phyloP scores from a whole-genome alignment of 2,113 vertebrate genomes.

The Syrrhaptes paradoxus region DNA sequence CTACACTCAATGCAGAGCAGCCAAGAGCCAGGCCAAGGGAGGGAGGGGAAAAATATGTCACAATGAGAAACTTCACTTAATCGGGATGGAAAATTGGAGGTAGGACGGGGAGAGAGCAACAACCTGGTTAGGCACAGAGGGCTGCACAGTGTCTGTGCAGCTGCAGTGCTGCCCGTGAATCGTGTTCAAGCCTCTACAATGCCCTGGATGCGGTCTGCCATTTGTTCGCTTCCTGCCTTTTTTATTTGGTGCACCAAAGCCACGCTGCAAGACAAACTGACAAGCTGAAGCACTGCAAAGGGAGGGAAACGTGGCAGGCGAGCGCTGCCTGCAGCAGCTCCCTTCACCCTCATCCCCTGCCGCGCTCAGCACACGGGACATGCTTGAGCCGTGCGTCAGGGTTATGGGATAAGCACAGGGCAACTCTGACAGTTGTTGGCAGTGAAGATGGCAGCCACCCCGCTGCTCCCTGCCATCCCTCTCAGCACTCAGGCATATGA shows the following conservation, averaged over 20 bases:
- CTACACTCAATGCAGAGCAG: not conserved
- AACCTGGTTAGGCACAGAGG: not conserved
- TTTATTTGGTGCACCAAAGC: not conserved
- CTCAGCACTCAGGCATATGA: not conserved
- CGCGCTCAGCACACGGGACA: fast-evolving
- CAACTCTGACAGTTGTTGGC: not conserved
- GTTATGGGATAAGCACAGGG: not conserved
- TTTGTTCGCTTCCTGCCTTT: not conserved
- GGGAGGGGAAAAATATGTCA: not conserved
- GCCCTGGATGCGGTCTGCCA: not conserved
- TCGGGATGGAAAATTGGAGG: not conserved
- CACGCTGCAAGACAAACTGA: not conserved
- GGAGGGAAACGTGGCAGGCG: not conserved
- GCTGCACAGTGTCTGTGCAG: not conserved
- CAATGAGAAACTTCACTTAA: not conserved
- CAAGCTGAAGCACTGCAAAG: not conserved
- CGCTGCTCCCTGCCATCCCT: not conserved
- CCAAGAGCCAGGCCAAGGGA: not conserved
- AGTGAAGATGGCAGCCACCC: not conserved
- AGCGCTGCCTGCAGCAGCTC: fast-evolving
- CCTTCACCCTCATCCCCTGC: not conserved
- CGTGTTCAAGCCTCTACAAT: fast-evolving
- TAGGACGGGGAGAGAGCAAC: not conserved
- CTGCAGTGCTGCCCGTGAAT: not conserved
- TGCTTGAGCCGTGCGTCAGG: not conserved